Conservation (phyloP, 2,113 vertebrate genomes). For the Serilophus lunatus region DNA sequence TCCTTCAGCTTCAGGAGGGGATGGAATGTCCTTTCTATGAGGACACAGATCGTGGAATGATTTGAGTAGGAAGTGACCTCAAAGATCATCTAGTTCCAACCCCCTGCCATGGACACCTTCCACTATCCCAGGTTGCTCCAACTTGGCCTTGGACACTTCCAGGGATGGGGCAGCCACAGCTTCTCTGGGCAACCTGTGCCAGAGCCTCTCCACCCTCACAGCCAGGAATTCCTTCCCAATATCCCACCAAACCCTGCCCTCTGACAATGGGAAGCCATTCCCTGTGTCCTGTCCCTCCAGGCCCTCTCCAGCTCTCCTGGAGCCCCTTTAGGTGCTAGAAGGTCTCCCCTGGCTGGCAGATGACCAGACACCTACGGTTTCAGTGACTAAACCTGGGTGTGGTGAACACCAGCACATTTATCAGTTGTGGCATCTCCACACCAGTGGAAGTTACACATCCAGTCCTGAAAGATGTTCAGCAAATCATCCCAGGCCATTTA, state of each 20-base stretch:
- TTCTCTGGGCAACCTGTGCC: background rate
- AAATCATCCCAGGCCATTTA: background rate
- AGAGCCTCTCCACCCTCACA: rapidly evolving
- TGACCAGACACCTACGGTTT: background rate
- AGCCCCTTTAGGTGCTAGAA: background rate
- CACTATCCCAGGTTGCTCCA: rapidly evolving
- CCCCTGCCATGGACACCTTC: background rate
- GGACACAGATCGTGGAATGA: background rate
- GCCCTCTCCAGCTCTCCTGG: background rate
- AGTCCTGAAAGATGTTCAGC: background rate
- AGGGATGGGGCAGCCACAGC: background rate
- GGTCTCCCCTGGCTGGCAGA: background rate
- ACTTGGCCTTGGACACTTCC: rapidly evolving
- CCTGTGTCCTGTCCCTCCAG: background rate
- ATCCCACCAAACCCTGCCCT: background rate
- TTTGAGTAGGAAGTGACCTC: background rate
- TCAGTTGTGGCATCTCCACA: background rate
- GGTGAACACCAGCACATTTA: background rate
- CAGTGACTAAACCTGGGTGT: background rate
- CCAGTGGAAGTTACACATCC: rapidly evolving
- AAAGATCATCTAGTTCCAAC: background rate
- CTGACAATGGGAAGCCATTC: background rate
- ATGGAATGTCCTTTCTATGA: background rate
- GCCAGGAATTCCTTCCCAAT: background rate
- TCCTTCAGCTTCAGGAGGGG: background rate